Conservation (phyloP, 2,113 vertebrate species). For the Ptychochromis oligacanthus region DNA sequence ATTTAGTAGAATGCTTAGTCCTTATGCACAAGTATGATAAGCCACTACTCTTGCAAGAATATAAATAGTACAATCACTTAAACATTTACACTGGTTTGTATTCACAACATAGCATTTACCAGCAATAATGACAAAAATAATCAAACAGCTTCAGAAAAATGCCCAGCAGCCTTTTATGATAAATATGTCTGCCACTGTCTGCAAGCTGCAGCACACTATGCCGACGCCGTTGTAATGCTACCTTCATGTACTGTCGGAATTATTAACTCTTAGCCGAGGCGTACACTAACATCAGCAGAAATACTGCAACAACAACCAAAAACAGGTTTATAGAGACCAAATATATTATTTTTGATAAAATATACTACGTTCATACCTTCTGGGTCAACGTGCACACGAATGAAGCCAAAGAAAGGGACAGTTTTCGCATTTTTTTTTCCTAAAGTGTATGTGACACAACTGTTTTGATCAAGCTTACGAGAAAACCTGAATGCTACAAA, state of each 20-base stretch:
- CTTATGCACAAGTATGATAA: not conserved
- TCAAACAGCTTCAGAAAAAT: slow-evolving; percentile 1
- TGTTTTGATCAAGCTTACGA: not conserved
- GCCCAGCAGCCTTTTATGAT: not conserved
- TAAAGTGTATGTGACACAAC: not conserved
- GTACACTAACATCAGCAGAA: not conserved
- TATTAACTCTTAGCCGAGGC: accelerated
- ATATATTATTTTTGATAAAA: not conserved
- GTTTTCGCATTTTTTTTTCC: not conserved
- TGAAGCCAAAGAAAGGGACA: not conserved
- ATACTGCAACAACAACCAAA: not conserved
- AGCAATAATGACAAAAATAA: not conserved
- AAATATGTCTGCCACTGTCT: slow-evolving; percentile 28
- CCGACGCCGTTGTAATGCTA: slow-evolving; percentile 61
- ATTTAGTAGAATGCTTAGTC: not conserved
- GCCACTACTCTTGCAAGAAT: too few relatives aligned
- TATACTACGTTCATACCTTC: not conserved
- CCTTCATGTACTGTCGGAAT: slow-evolving; percentile 8
- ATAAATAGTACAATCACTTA: not conserved
- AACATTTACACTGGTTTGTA: too few relatives aligned
- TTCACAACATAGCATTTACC: not conserved
- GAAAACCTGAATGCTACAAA: slow-evolving; percentile 48
- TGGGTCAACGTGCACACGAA: not conserved
- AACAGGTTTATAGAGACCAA: not conserved
- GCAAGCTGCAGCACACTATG: not conserved